These are phyloP conservation scores for Macrotrachela quadricornifera DNA, from an alignment of 1,140 invertebrate genomes.

Conservation along the genomic window DNA sequence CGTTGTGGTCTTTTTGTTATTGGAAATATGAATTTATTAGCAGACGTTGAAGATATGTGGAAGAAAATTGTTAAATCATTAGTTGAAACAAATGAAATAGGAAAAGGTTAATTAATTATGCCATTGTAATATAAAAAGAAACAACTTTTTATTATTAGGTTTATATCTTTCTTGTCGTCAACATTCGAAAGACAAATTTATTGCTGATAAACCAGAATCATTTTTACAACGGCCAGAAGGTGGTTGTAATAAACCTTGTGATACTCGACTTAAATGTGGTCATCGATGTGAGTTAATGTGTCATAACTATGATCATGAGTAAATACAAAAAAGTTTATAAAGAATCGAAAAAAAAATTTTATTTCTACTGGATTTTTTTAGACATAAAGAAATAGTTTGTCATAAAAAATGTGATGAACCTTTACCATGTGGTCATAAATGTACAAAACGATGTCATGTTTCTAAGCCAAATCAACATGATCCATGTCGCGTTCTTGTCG, in stretches of 20 bases:
- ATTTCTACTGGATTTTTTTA: not conserved
- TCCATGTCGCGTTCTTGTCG: not conserved
- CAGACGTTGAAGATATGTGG: slow-evolving; percentile 22
- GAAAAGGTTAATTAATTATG: too few species aligned
- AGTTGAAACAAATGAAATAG: too few species aligned
- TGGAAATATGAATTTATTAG: slow-evolving; percentile 44
- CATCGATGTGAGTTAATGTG: slow-evolving; percentile 20
- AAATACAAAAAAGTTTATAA: slow-evolving; percentile 15
- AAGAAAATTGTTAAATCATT: slow-evolving; percentile 15
- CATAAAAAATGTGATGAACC: slow-evolving; percentile 24
- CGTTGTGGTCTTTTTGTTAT: slow-evolving; percentile 45
- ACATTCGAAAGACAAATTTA: slow-evolving; percentile 10
- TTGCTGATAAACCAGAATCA: slow-evolving; percentile 16
- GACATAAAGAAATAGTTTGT: slow-evolving; percentile 18
- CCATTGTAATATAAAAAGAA: not conserved
- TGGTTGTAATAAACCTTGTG: slow-evolving; percentile 24
- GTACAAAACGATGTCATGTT: slow-evolving; percentile 8
- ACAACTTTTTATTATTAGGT: too few species aligned
- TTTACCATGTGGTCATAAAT: slow-evolving; percentile 15
- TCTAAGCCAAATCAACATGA: not conserved
- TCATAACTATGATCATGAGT: slow-evolving; percentile 16
- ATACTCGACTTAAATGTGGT: slow-evolving; percentile 20
- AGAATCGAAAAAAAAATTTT: slow-evolving; percentile 16
- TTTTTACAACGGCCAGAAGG: slow-evolving; percentile 27
- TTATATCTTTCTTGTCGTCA: too few species aligned